phyloP scores from a whole-genome alignment of 2,113 vertebrate species.

The Chlorodrepanis virens region DNA sequence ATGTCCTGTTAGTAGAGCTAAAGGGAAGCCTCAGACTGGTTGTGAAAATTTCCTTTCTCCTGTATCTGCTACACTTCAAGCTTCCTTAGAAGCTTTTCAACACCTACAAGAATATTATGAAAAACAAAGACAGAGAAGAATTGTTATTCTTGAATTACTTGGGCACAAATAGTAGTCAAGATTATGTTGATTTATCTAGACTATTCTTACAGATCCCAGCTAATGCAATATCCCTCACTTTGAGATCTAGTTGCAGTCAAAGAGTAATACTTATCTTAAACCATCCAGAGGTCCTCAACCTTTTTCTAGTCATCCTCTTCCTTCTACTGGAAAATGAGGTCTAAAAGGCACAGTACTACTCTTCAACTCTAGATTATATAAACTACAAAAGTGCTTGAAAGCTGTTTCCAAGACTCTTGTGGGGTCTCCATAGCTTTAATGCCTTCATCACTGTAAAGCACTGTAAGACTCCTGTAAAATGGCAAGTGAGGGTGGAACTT shows the following conservation, averaged over 20 bases:
- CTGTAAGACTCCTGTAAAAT: background rate
- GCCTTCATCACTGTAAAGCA: background rate
- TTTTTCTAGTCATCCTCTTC: background rate
- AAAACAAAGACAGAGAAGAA: background rate
- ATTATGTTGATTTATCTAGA: background rate
- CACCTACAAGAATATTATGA: background rate
- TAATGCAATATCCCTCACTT: background rate
- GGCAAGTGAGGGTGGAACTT: background rate
- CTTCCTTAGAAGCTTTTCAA: background rate
- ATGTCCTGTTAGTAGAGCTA: background rate
- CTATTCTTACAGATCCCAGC: background rate
- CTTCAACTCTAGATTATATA: background rate
- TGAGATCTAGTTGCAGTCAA: background rate
- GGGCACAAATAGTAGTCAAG: background rate
- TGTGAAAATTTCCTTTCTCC: background rate
- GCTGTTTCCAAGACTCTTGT: background rate
- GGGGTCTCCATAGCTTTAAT: background rate
- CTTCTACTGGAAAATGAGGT: background rate
- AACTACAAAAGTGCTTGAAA: background rate
- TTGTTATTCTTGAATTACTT: background rate
- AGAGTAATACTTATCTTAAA: background rate
- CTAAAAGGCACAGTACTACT: background rate
- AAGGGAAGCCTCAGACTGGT: background rate
- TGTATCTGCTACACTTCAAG: background rate
- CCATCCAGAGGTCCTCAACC: background rate